A percentile compares a stretch with the other conserved stretches of the same genome.
Evolutionary conservation across 2,113 vertebrate genomes (phyloP).

Genomic region (Pseudopodoces humilis): DNA sequence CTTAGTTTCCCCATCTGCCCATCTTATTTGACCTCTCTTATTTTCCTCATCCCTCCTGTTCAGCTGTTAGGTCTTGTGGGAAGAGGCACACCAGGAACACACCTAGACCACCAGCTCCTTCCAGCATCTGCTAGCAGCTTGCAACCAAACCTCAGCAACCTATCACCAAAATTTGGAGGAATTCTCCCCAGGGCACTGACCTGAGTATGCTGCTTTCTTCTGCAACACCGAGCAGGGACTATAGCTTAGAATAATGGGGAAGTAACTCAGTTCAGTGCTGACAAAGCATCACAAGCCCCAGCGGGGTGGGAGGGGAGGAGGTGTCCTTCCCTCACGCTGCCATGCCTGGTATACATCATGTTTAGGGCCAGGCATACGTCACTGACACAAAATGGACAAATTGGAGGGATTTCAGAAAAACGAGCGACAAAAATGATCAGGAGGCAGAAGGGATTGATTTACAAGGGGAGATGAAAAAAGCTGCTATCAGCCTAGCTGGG

Average conservation of each 20-base stretch:
- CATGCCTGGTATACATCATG: slow-evolving; percentile 67
- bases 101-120: background rate
- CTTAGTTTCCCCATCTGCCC: slow-evolving; percentile 2
- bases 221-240: slow-evolving; percentile 64
- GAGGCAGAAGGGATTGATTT: slow-evolving; percentile 48
- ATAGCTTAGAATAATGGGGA: slow-evolving; percentile 69
- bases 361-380: slow-evolving; percentile 61
- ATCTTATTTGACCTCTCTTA: background rate
- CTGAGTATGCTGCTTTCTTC: slow-evolving; percentile 67
- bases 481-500: background rate
- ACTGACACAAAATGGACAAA: slow-evolving; percentile 54
- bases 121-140: background rate
- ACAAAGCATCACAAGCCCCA: slow-evolving; percentile 69
- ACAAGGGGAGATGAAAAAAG: slow-evolving; percentile 40
- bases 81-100: background rate
- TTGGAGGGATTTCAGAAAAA: slow-evolving; percentile 64
- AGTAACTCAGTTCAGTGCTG: slow-evolving; percentile 68
- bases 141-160: background rate
- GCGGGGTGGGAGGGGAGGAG: slow-evolving; percentile 62
- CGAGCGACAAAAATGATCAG: slow-evolving; percentile 39
- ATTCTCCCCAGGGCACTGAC: slow-evolving; percentile 59
- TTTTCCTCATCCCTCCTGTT: background rate
- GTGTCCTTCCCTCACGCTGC: slow-evolving; percentile 63
- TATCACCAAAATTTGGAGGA: slow-evolving; percentile 42
- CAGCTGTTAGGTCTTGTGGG: background rate